These are phyloP conservation scores for Pogonocherus hispidulus DNA, from an alignment of 2,888 invertebrate species.

Conservation along the genomic window DNA sequence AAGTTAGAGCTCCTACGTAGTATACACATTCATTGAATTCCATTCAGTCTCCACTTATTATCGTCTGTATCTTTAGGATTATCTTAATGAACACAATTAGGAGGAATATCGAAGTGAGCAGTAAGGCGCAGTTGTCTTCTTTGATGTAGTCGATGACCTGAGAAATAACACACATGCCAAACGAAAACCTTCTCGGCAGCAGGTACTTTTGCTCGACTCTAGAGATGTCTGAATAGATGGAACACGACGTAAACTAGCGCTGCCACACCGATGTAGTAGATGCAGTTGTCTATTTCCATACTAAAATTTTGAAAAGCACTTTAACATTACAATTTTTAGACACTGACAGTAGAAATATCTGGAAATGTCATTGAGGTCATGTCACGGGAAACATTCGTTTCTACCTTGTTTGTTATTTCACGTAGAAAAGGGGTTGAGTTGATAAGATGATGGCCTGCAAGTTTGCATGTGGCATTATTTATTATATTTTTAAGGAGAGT, in stretches of 20 bases:
- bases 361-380: too few relatives aligned
- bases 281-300: constrained; percentile 47
- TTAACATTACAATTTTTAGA: too few relatives aligned
- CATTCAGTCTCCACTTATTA: constrained; percentile 29
- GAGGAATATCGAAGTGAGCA: constrained; percentile 17
- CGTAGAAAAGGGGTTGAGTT: too few relatives aligned
- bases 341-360: too few relatives aligned
- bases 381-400: too few relatives aligned
- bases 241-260: constrained; percentile 46
- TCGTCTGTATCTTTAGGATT: background rate
- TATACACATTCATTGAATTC: constrained; percentile 44
- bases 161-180: constrained; percentile 28
- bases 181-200: background rate
- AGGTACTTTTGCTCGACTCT: constrained; percentile 15
- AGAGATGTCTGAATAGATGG: constrained; percentile 42
- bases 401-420: too few relatives aligned
- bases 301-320: constrained; percentile 4
- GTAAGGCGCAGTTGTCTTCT: constrained; percentile 10
- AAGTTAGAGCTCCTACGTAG: constrained; percentile 41
- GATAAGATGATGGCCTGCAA: too few relatives aligned
- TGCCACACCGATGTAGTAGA: constrained; percentile 53
- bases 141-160: constrained; percentile 35
- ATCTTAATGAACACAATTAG: constrained; percentile 23
- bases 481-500: too few relatives aligned
- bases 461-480: too few relatives aligned